A percentile compares a stretch with the other conserved stretches of the same genome.
Evolutionary conservation across 2,113 vertebrate genomes (phyloP).

Genomic region (Suncus etruscus): DNA sequence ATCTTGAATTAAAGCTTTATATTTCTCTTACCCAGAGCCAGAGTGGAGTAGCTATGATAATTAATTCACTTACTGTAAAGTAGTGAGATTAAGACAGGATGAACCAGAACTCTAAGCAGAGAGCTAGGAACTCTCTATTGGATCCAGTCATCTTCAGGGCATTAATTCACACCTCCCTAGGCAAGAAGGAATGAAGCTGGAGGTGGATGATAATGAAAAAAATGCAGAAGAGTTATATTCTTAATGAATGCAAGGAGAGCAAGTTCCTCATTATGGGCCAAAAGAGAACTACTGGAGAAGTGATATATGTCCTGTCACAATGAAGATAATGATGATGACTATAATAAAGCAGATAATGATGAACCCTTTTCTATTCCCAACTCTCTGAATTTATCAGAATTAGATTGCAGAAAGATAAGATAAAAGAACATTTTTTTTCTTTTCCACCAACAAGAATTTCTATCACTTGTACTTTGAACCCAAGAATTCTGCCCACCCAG

Average conservation of each 20-base stretch:
- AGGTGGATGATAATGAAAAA: not conserved
- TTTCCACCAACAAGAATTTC: not conserved
- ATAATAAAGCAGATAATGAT: constrained; percentile 27
- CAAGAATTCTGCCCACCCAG: not conserved
- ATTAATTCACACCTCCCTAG: not conserved
- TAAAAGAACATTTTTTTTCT: not conserved
- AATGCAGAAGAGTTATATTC: constrained; percentile 20
- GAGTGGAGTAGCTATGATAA: not conserved
- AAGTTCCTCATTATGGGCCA: constrained; percentile 8
- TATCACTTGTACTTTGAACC: constrained; percentile 26
- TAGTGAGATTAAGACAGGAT: not conserved
- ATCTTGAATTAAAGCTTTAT: not conserved
- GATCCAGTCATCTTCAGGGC: not conserved
- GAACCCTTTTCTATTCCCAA: not conserved
- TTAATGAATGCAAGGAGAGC: constrained; percentile 1
- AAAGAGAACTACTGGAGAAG: constrained; percentile 38
- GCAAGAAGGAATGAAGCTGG: not conserved
- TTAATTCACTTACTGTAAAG: not conserved
- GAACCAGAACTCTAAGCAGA: constrained; percentile 5
- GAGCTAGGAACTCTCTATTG: not conserved
- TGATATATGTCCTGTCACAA: not conserved
- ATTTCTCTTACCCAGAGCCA: not conserved
- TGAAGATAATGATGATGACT: constrained; percentile 51
- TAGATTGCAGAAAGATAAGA: not conserved
- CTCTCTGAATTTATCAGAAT: constrained; percentile 43